Percentiles rank a stretch among this genome's conserved stretches.
Conservation (phyloP, 2,888 invertebrate species). For the Acleris holmiana region DNA sequence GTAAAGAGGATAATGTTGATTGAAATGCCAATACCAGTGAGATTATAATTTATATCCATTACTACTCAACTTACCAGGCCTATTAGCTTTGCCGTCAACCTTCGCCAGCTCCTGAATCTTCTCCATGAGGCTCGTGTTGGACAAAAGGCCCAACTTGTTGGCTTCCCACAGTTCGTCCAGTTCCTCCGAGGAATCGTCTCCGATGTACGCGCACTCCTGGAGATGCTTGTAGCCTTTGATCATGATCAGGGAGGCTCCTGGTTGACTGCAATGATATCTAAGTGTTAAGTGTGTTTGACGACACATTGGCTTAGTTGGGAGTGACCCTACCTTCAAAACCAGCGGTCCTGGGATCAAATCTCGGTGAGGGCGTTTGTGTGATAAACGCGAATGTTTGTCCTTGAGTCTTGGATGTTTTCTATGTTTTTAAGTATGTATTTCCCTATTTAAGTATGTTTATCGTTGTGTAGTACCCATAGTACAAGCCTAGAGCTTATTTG, state of each 20-base stretch:
- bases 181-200: slow-evolving; percentile 91
- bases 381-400: no score
- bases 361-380: no score
- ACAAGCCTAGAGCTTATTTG: no score
- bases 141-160: slow-evolving; percentile 66
- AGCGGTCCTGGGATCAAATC: no score
- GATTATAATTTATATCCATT: not conserved
- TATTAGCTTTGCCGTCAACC: slow-evolving; percentile 83
- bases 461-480: no score
- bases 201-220: slow-evolving; percentile 91
- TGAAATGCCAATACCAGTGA: not conserved
- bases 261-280: slow-evolving; percentile 87
- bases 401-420: no score
- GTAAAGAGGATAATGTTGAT: no score
- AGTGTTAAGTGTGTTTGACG: no score
- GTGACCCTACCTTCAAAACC: no score
- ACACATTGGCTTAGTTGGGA: no score
- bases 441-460: no score
- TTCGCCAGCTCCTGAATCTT: slow-evolving; percentile 65
- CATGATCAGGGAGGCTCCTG: slow-evolving; percentile 90
- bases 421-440: no score
- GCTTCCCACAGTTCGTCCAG: slow-evolving; percentile 86
- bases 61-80: slow-evolving; percentile 71
- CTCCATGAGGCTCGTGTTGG: slow-evolving; percentile 59
- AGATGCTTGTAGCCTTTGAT: slow-evolving; percentile 91